Percentiles rank a stretch among this genome's conserved stretches.
Evolutionary conservation across 1,140 invertebrate species (phyloP).

Genomic region (Acyrthosiphon pisum): DNA sequence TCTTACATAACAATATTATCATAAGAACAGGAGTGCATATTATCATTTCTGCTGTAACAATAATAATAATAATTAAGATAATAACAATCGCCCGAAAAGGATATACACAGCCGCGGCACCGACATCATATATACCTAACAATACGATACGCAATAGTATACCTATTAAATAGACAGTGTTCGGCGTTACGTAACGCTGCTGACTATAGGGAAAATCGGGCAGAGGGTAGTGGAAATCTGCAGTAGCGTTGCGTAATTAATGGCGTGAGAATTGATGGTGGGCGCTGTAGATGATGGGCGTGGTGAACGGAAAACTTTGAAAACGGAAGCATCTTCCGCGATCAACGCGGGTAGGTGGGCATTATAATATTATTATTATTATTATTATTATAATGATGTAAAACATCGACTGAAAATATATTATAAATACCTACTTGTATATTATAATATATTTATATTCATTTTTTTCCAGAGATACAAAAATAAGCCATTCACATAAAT

Average conservation of each 20-base stretch:
- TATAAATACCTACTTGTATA: neutral
- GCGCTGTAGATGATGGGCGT: neutral
- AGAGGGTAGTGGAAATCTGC: constrained; percentile 19
- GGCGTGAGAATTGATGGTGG: constrained; percentile 30
- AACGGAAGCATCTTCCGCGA: constrained; percentile 8
- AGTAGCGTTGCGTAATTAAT: constrained; percentile 32
- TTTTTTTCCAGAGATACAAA: neutral
- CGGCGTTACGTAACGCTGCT: constrained; percentile 15
- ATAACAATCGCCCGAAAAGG: neutral
- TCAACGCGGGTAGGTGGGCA: neutral
- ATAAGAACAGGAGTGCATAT: neutral
- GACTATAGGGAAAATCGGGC: neutral
- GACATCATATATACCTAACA: neutral
- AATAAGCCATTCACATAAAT: constrained; percentile 45
- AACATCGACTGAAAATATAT: neutral
- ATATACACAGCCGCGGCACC: no score
- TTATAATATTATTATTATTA: neutral
- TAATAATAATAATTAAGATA: neutral
- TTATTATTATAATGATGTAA: constrained; percentile 25
- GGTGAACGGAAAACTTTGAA: neutral
- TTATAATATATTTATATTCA: neutral
- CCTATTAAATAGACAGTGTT: constrained; percentile 21
- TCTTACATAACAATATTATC: no score
- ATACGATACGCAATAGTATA: no score
- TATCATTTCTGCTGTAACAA: neutral